Evolutionary conservation across 1,140 invertebrate genomes (phyloP).

Genomic region (Wasmannia auropunctata): DNA sequence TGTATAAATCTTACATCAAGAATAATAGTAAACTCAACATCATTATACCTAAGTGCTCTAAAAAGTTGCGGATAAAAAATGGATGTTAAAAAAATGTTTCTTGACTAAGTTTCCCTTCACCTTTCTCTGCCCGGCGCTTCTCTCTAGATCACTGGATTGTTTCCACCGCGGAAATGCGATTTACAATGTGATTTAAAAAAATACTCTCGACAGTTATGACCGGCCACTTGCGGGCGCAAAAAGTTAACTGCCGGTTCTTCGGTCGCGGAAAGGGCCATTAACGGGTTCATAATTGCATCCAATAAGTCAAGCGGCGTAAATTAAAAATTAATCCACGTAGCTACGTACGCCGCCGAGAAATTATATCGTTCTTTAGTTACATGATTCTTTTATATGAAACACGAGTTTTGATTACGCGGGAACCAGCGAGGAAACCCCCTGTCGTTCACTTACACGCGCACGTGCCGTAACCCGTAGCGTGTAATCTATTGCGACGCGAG

Average conservation of each 20-base stretch:
- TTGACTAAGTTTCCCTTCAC: neutral
- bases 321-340: conserved; percentile 20
- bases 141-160: neutral
- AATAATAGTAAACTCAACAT: neutral
- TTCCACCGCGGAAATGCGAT: neutral
- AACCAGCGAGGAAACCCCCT: neutral
- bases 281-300: conserved; percentile 15
- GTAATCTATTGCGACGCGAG: conserved; percentile 20
- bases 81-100: neutral
- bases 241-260: neutral
- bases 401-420: conserved; percentile 21
- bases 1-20: conserved; percentile 5
- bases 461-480: neutral
- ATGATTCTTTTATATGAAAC: neutral
- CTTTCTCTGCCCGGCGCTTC: neutral
- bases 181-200: conserved; percentile 7
- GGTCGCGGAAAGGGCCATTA: neutral
- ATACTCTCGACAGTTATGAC: neutral
- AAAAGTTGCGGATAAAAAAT: conserved; percentile 1
- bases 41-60: neutral
- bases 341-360: neutral
- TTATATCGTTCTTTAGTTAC: neutral
- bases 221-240: neutral
- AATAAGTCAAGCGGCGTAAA: neutral
- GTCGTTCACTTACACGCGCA: neutral